Evolutionary conservation across 2,113 vertebrate genomes (phyloP), one percentile per base, ranked within the genome.

Genomic region (Takifugu flavidus): DNA sequence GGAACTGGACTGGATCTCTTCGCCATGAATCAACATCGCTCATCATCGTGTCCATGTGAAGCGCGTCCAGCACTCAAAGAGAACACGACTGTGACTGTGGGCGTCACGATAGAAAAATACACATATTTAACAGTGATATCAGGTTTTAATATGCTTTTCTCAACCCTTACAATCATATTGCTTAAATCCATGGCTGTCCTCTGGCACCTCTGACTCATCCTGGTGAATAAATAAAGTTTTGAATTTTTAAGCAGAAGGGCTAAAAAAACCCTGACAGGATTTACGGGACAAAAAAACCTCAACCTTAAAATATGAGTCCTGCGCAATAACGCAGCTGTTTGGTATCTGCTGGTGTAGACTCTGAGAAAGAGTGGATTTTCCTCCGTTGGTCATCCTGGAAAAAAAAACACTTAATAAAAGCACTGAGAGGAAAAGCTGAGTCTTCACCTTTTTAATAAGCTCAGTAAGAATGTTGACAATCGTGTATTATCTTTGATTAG

Each of bases 251-350:
- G 47, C 20, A 49, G 46, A 6, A 20, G 5, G n/a, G 13, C 6
- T 25, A 20, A 39, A 49, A 52, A 52, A 25, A 4, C 7, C 2
- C 6, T 61, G 4, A 4, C 68, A 26, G 5, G 34, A 39, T 39
- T 39, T 39, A 39, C 7, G 11, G 34, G 1, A 39, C 7, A 39
- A 39, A 20, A 20, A 20, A 20, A 20, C 20, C 20, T 25, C 6
- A 91, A 98, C 95, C 93, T 98, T 98, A 85, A 98, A 98, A 83
- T 94, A 98, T 31, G 90, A 82, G 76, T 98, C 96, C 76, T 99
- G 96, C 72, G 88, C 92, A 59, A 98, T 91, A 55, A 93, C 50
- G 70, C 85, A 91, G 82, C 94, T 95, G 74, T 93, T 94, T 49
- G 90, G 91, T 65, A 97, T 86, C 58, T 73, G 72, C 77, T 91